A percentile compares a stretch with the other conserved stretches of the same genome.
Conservation (phyloP, 2,888 invertebrate genomes). For the Eilema caniola region DNA sequence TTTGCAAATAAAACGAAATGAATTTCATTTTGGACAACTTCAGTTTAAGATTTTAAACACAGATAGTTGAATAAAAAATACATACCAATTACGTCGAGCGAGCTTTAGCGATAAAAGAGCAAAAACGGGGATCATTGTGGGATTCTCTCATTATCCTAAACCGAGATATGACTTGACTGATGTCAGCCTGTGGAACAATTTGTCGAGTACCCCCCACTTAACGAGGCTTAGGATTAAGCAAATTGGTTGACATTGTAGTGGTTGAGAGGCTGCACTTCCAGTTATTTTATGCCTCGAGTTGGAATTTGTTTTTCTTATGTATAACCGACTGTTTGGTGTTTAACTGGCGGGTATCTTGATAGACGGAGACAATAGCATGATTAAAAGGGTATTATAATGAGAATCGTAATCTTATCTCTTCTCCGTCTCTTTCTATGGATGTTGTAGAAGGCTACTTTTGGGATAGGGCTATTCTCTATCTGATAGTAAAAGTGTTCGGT, state of each 20-base stretch:
- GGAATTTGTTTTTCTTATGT: conserved; percentile 2
- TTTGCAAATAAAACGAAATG: not conserved
- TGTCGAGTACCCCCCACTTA: conserved; percentile 57
- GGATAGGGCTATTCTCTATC: too few relatives aligned
- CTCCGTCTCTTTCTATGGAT: too few relatives aligned
- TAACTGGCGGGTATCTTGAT: not conserved
- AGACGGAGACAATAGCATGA: not conserved
- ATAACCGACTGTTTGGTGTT: not conserved
- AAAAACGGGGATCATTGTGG: conserved; percentile 51
- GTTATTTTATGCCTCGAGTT: conserved; percentile 24
- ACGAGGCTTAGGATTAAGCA: conserved; percentile 51
- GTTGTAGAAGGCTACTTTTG: too few relatives aligned
- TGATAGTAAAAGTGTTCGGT: too few relatives aligned
- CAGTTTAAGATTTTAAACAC: conserved; percentile 43
- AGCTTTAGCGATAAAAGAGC: conserved; percentile 48
- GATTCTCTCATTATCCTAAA: conserved; percentile 59
- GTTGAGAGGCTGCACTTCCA: conserved; percentile 37
- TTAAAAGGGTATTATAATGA: not conserved
- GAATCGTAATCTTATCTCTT: not conserved
- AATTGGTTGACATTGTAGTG: conserved; percentile 56
- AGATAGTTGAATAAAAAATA: conserved; percentile 56
- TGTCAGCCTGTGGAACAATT: conserved; percentile 56
- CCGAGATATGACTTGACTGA: conserved; percentile 64
- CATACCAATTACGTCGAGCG: conserved; percentile 52
- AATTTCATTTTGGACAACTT: conserved; percentile 21